Evolutionary conservation across 2,113 vertebrate species (phyloP).

Genomic region (Rhinolophus ferrumequinum): DNA sequence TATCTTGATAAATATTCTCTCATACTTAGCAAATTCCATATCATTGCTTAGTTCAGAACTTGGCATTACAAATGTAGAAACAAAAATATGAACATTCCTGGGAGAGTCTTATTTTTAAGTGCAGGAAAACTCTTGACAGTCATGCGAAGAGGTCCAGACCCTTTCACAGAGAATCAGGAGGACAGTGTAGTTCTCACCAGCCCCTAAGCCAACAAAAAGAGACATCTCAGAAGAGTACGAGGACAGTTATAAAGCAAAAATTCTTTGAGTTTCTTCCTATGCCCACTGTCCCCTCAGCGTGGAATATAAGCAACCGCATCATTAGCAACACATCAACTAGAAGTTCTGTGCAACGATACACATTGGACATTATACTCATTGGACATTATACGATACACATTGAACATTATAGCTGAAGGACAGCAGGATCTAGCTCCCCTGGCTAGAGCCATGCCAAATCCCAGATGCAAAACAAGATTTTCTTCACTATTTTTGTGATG

Average conservation of each 20-base stretch:
- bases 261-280: not conserved
- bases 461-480: constrained; percentile 14
- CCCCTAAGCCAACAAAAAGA: not conserved
- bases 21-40: not conserved
- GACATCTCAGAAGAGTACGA: not conserved
- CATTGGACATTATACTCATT: not conserved
- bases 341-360: not conserved
- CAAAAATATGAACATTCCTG: constrained; percentile 9
- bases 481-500: not conserved
- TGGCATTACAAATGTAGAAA: not conserved
- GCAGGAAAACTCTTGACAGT: not conserved
- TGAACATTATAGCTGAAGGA: not conserved
- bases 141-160: not conserved
- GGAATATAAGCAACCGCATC: not conserved
- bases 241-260: not conserved
- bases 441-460: not conserved
- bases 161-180: not conserved
- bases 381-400: too few species aligned
- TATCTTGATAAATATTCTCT: not conserved
- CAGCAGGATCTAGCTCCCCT: not conserved
- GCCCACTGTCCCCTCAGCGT: not conserved
- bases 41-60: not conserved
- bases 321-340: not conserved
- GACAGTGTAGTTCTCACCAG: not conserved
- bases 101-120: not conserved